Evolutionary conservation across 2,888 invertebrate species (phyloP).

Genomic region (Disparrhopalites patrizii): DNA sequence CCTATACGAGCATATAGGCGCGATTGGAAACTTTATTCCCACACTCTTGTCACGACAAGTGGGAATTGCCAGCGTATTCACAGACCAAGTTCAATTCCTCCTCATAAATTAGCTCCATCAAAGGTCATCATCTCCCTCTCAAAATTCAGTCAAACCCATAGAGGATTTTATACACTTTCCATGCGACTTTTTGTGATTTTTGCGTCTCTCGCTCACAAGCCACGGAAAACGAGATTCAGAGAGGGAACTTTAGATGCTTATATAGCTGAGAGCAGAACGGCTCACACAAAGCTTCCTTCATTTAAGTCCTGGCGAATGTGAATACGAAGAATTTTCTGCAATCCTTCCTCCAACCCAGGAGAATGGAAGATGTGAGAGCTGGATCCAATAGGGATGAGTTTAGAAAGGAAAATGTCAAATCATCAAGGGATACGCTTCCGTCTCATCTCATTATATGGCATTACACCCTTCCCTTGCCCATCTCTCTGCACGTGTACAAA

Average conservation of each 20-base stretch:
- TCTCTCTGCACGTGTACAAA: too few relatives aligned
- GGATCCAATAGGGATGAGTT: neutral
- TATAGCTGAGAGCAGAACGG: too few relatives aligned
- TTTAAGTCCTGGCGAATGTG: too few relatives aligned
- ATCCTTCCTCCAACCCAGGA: too few relatives aligned
- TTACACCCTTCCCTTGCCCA: too few relatives aligned
- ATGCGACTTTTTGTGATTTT: neutral
- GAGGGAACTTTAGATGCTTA: neutral
- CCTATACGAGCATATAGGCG: neutral
- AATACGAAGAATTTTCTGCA: too few relatives aligned
- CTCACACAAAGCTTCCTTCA: too few relatives aligned
- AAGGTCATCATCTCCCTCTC: neutral
- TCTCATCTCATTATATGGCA: neutral
- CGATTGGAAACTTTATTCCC: too few relatives aligned
- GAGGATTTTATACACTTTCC: too few relatives aligned
- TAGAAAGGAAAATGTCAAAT: neutral
- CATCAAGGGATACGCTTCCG: neutral
- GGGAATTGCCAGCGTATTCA: neutral
- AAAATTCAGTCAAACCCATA: too few relatives aligned
- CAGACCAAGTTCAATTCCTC: constrained; percentile 13
- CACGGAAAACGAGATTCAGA: neutral
- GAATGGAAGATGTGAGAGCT: too few relatives aligned
- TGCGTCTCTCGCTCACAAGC: neutral
- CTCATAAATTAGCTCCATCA: neutral
- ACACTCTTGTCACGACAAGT: constrained; percentile 13